Conservation (phyloP, 2,888 invertebrate genomes). For the Plagiodera versicolora region DNA sequence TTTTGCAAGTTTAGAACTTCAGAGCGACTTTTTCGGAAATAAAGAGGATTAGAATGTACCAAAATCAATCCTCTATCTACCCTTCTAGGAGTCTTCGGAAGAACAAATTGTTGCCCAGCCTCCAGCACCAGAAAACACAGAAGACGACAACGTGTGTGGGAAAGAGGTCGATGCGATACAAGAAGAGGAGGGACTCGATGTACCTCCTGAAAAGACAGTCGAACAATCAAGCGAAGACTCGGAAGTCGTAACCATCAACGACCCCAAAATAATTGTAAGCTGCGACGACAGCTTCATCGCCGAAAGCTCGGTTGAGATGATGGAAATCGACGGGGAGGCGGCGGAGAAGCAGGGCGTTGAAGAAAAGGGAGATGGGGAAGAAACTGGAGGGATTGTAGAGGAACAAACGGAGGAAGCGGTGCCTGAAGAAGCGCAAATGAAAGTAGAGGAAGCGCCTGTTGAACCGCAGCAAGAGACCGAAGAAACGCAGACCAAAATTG, state of each 20-base stretch:
- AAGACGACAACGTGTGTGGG: neutral
- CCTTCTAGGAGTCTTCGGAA: too few relatives aligned
- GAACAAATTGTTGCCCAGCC: too few relatives aligned
- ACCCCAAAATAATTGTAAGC: too few relatives aligned
- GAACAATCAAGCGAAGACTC: neutral
- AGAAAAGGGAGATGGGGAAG: neutral
- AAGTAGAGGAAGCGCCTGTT: too few relatives aligned
- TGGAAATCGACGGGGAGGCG: conserved; percentile 35
- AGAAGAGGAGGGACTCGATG: conserved; percentile 12
- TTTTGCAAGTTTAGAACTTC: too few relatives aligned
- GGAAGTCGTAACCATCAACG: neutral
- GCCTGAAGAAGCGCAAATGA: too few relatives aligned
- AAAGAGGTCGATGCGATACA: neutral
- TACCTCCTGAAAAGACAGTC: conserved; percentile 14
- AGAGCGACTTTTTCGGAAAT: too few relatives aligned
- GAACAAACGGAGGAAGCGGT: neutral
- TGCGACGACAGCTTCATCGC: neutral
- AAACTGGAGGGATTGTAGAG: neutral
- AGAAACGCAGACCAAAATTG: too few relatives aligned
- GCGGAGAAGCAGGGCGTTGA: neutral
- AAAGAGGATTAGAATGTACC: too few relatives aligned
- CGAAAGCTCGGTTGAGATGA: conserved; percentile 25
- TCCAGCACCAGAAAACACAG: neutral
- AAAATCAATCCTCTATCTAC: too few relatives aligned
- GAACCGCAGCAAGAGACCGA: too few relatives aligned